These are phyloP conservation scores for Proterorhinus semilunaris DNA, from an alignment of 2,113 vertebrate genomes.

Conservation along the genomic window DNA sequence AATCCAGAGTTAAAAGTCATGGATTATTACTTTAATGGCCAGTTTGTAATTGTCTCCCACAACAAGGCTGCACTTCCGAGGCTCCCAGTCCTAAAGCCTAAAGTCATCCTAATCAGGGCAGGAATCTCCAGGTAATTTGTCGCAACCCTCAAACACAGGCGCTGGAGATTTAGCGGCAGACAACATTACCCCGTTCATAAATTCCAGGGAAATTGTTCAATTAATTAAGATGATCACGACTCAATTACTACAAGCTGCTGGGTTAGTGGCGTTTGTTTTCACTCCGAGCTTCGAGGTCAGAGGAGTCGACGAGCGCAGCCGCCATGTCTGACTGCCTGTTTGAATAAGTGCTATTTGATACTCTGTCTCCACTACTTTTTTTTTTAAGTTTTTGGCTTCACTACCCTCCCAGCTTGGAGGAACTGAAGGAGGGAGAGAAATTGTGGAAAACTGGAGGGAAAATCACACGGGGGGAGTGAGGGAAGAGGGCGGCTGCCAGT, in stretches of 20 bases:
- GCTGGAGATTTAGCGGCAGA: conserved; percentile 43
- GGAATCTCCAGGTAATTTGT: conserved; percentile 64
- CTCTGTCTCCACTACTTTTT: conserved; percentile 71
- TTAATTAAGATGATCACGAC: conserved; percentile 91
- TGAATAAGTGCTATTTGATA: conserved; percentile 93
- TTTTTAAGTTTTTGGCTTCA: conserved; percentile 32
- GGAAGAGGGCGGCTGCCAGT: conserved; percentile 18
- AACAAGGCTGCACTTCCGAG: conserved; percentile 9
- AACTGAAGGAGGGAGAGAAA: conserved; percentile 68
- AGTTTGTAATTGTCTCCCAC: conserved; percentile 12
- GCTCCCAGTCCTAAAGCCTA: conserved; percentile 20
- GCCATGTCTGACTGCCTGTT: conserved; percentile 89
- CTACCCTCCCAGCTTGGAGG: conserved; percentile 51
- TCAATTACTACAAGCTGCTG: conserved; percentile 91
- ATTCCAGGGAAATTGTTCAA: conserved; percentile 88
- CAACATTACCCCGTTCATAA: conserved; percentile 70
- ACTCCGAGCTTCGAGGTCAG: conserved; percentile 82
- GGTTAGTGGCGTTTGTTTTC: conserved; percentile 89
- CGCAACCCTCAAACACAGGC: conserved; percentile 40
- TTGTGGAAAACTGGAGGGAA: conserved; percentile 63
- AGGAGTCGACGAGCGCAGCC: conserved; percentile 85
- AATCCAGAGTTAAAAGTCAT: not conserved
- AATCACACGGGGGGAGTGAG: conserved; percentile 37
- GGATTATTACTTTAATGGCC: conserved; percentile 8
- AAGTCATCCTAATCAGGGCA: conserved; percentile 53